Evolutionary conservation across 2,888 invertebrate species (phyloP), one percentile per base, ranked within the genome.

Genomic region (Tetheella fluctuosa): DNA sequence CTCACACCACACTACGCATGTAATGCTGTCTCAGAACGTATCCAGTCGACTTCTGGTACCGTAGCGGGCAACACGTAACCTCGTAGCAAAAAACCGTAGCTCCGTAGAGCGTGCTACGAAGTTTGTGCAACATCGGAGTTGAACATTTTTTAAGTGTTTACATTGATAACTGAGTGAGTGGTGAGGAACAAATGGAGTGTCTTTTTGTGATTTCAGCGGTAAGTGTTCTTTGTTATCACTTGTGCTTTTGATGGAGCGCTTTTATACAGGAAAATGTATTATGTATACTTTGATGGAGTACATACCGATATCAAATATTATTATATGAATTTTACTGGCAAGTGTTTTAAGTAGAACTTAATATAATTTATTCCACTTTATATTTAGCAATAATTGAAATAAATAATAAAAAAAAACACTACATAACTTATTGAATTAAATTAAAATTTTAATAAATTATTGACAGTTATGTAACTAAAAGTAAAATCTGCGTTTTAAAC

Each of bases 1-100:
- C n/a, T 15, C 17, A 15, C 10, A 20, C 10, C 17, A 42, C 48
- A 28, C 15, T n/a, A 54, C 20, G 55, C 23, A 23, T 17, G 20
- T 20, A 7, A 20, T 23, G 13, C 30, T 34, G 55, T 64, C 71
- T 66, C n/a, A n/a, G 70, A 8, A 30, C 71, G 67, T 67, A 64
- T 63, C 68, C 77, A 81, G 81, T 81, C 80, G 68, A 59, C 66
- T 67, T 60, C 67, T 68, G 70, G 71, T 72, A 63, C 70, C 78
- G 77, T 77, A 80, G 76, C 73, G 64, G 64, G 69, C 58, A 66
- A 67, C 80, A 81, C 81, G 81, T 78, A 72, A 69, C 52, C 59
- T 42, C 65, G 70, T 71, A 70, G 72, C 66, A 34, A 39, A 1
- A 69, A 57, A 17, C 42, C 54, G 57, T 61, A 59, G 59, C 48